Percentiles rank a stretch among this genome's conserved stretches.
Conservation (phyloP, 2,888 invertebrate genomes). For the Antheraea yamamai region DNA sequence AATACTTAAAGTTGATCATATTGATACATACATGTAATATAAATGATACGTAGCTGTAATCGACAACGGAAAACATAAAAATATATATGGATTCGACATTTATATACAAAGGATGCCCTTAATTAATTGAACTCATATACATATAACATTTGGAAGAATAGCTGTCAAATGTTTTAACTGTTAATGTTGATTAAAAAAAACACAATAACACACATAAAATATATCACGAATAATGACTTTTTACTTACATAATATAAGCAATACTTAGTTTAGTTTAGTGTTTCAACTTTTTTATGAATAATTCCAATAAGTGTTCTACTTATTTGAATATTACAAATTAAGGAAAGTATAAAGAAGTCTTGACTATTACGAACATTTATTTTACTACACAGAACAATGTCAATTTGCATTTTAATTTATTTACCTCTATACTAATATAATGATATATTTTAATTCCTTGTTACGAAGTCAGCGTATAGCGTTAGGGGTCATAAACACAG, state of each 20-base stretch:
- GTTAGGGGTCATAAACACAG: not conserved
- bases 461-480: not conserved
- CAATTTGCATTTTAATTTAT: not conserved
- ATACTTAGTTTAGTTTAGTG: too few species aligned
- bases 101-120: not conserved
- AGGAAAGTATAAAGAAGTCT: not conserved
- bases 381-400: not conserved
- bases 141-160: not conserved
- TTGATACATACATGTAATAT: not conserved
- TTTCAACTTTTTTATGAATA: too few species aligned
- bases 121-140: not conserved
- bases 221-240: not conserved
- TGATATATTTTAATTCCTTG: not conserved
- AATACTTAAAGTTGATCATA: not conserved
- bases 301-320: not conserved
- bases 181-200: not conserved
- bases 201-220: not conserved
- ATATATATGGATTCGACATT: not conserved
- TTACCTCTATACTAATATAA: not conserved
- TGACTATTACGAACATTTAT: not conserved
- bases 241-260: too few species aligned
- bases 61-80: not conserved
- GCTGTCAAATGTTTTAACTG: not conserved
- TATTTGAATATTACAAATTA: not conserved
- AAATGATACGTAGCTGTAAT: not conserved